These are phyloP conservation scores for Protonemura montana DNA, from an alignment of 2,888 invertebrate genomes.

Conservation along the genomic window DNA sequence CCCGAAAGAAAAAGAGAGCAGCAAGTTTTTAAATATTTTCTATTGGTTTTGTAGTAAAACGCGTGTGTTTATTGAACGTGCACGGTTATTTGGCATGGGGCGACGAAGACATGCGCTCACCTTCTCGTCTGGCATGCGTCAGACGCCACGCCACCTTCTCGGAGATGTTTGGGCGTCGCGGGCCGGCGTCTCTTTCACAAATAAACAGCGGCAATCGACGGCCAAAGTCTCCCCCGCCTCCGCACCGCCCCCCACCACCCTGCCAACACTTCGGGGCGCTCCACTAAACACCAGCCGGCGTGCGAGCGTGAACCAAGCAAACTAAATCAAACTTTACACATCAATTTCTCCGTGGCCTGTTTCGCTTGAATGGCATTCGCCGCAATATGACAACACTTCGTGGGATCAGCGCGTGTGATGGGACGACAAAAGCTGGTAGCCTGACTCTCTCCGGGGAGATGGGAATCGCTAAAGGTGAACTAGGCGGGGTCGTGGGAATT, in stretches of 20 bases:
- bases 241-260: slow-evolving; percentile 12
- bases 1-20: neutral
- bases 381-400: neutral
- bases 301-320: neutral
- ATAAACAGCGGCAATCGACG: slow-evolving; percentile 29
- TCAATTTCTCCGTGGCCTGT: neutral
- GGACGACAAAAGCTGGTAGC: neutral
- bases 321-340: slow-evolving; percentile 29
- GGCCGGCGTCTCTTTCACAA: slow-evolving; percentile 25
- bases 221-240: slow-evolving; percentile 10
- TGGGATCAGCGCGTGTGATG: no score
- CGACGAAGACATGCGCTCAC: neutral
- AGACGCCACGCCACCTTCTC: slow-evolving; percentile 1
- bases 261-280: slow-evolving; percentile 18
- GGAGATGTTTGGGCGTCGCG: slow-evolving; percentile 32
- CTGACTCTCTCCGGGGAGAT: neutral
- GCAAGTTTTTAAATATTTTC: slow-evolving; percentile 25
- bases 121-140: slow-evolving; percentile 17
- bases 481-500: neutral
- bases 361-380: neutral
- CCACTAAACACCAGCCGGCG: slow-evolving; percentile 21
- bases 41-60: slow-evolving; percentile 28
- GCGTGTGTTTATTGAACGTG: slow-evolving; percentile 7
- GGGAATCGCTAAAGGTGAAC: neutral
- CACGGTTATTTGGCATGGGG: neutral